Evolutionary conservation across 1,140 invertebrate species (phyloP).

Genomic region (Drosophila nannoptera): DNA sequence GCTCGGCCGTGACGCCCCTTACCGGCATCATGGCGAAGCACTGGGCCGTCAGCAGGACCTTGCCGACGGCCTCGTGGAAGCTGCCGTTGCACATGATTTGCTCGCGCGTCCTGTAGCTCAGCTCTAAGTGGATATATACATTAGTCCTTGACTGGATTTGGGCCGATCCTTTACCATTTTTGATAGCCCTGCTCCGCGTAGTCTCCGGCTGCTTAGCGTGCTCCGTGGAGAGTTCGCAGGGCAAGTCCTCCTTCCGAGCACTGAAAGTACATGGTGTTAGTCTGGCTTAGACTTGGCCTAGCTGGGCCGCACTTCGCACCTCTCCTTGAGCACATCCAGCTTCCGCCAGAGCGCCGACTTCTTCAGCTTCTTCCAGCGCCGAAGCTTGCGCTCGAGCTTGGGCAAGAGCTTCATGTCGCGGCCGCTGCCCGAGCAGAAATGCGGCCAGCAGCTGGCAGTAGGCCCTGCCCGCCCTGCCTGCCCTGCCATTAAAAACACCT

Average conservation of each 20-base stretch:
- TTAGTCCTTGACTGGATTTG: background rate
- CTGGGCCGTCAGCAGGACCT: constrained; percentile 66
- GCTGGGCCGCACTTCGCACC: constrained; percentile 16
- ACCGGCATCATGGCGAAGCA: constrained; percentile 79
- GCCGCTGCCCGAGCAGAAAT: constrained; percentile 33
- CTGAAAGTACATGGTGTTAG: constrained; percentile 7
- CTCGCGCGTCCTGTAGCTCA: constrained; percentile 39
- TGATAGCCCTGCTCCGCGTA: constrained; percentile 1
- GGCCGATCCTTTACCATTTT: constrained; percentile 3
- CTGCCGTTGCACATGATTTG: constrained; percentile 64
- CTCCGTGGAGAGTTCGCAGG: constrained; percentile 37
- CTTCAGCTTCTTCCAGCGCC: constrained; percentile 42
- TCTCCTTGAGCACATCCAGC: constrained; percentile 48
- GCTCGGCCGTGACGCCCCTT: constrained; percentile 50
- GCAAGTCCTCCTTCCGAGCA: constrained; percentile 28
- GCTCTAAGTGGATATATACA: constrained; percentile 28
- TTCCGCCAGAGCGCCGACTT: constrained; percentile 49
- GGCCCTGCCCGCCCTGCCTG: background rate
- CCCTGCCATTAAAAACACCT: constrained; percentile 62
- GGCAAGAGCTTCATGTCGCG: constrained; percentile 56
- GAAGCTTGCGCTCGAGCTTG: constrained; percentile 41
- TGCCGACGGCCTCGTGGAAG: constrained; percentile 72
- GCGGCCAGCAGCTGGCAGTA: background rate
- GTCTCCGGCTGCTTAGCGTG: constrained; percentile 34
- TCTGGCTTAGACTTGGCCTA: background rate